Conservation (phyloP, 2,888 invertebrate genomes). For the Thera obeliscata region DNA sequence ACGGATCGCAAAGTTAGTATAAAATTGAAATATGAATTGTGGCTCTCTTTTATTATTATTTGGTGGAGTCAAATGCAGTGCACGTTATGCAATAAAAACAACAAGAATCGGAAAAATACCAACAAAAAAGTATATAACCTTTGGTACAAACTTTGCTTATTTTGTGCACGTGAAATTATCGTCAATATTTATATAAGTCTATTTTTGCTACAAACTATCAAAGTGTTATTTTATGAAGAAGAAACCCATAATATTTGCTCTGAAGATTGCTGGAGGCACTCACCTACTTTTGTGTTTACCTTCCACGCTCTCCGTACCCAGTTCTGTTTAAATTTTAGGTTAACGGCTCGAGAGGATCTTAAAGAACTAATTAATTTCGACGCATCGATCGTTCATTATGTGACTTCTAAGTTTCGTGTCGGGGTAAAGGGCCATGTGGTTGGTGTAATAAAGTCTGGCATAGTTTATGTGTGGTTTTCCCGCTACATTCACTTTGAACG, state of each 20-base stretch:
- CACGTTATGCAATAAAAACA: not conserved
- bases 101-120: not conserved
- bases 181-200: not conserved
- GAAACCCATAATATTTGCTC: constrained; percentile 36
- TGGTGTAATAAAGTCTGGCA: constrained; percentile 35
- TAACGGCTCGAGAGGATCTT: constrained; percentile 30
- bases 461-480: constrained; percentile 24
- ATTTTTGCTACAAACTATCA: not conserved
- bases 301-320: constrained; percentile 27
- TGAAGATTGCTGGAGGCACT: constrained; percentile 30
- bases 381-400: constrained; percentile 37
- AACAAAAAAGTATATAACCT: not conserved
- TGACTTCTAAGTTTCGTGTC: constrained; percentile 34
- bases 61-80: too few species aligned
- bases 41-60: too few species aligned
- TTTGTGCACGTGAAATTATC: not conserved
- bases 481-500: not conserved
- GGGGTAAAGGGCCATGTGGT: constrained; percentile 20
- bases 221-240: constrained; percentile 17
- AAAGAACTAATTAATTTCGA: constrained; percentile 39
- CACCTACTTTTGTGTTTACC: constrained; percentile 32
- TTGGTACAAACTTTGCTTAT: not conserved
- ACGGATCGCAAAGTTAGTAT: too few species aligned
- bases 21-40: too few species aligned
- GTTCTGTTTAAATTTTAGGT: constrained; percentile 37